Evolutionary conservation across 2,888 invertebrate species (phyloP), one percentile per base, ranked within the genome.

Genomic region (Dryocosmus kuriphilus): DNA sequence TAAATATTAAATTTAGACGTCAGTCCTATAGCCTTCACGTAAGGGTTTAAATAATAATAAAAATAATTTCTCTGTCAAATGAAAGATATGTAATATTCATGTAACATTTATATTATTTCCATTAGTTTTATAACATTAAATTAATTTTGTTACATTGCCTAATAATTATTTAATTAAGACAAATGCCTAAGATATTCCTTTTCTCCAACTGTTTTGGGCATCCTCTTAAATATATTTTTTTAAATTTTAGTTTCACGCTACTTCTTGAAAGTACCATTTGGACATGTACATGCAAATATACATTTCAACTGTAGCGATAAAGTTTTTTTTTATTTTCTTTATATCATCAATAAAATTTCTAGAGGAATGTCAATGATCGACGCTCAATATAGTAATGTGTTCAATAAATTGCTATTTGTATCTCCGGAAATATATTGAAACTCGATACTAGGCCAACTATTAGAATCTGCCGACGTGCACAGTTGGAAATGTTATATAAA

Each of bases 391-490:
- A 86, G 85, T 82, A 71, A 71, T 71, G 81, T 81, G 81, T 83
- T 83, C 76, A 81, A 83, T 81, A 83, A 80, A 79, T 79, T 75
- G 77, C 55, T 71, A 71, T 71, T 71, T 71, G 51, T 51, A 71
- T 51, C 71, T 55, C 71, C 51, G 71, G 80, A 82, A 84, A 88
- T 89, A 88, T 88, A 85, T 88, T 87, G 86, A 89, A 89, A 88
- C 85, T 89, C 82, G 86, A 81, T 81, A 86, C 89, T 90, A 90
- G 90, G 90, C 90, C 90, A 90, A 90, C 90, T 89, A 89, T 88
- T 86, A 85, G 86, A 85, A 86, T 86, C 84, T 82, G 83, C 80
- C 85, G 82, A 80, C 84, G 83, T 51, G 71, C 51, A 51, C 46
- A 71, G 32, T n/a, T 71, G 16, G 14, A 16, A 24, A 27, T 6